A percentile compares a stretch with the other conserved stretches of the same genome.
Conservation (phyloP, 2,888 invertebrate genomes). For the Phyllotreta striolata region DNA sequence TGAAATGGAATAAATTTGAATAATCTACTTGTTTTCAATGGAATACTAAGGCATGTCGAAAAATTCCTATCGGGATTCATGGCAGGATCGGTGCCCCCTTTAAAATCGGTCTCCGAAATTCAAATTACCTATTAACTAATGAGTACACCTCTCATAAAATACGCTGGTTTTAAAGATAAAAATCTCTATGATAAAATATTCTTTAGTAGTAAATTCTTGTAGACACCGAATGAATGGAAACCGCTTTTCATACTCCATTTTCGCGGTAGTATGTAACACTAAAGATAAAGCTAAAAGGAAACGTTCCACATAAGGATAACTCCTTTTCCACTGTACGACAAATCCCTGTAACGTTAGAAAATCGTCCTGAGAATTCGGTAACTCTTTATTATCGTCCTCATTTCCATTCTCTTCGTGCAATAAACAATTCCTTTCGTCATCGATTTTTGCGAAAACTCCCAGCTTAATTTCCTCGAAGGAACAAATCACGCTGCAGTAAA, state of each 20-base stretch:
- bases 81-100: too few species aligned
- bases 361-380: background rate
- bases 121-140: background rate
- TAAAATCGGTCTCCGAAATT: too few species aligned
- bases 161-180: too few species aligned
- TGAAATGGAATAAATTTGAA: too few species aligned
- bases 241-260: background rate
- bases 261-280: slow-evolving; percentile 2
- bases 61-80: too few species aligned
- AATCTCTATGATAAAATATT: slow-evolving; percentile 4
- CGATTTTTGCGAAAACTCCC: too few species aligned
- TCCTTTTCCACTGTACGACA: background rate
- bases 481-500: too few species aligned
- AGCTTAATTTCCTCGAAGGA: too few species aligned
- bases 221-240: background rate
- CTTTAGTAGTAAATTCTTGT: background rate
- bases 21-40: too few species aligned
- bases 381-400: slow-evolving; percentile 5
- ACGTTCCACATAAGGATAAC: background rate
- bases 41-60: too few species aligned
- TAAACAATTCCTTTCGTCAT: background rate
- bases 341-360: slow-evolving; percentile 10
- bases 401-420: background rate
- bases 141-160: background rate
- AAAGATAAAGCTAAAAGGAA: slow-evolving; percentile 9